Evolutionary conservation across 1,140 invertebrate species (phyloP).

Genomic region (Hyles euphorbiae): DNA sequence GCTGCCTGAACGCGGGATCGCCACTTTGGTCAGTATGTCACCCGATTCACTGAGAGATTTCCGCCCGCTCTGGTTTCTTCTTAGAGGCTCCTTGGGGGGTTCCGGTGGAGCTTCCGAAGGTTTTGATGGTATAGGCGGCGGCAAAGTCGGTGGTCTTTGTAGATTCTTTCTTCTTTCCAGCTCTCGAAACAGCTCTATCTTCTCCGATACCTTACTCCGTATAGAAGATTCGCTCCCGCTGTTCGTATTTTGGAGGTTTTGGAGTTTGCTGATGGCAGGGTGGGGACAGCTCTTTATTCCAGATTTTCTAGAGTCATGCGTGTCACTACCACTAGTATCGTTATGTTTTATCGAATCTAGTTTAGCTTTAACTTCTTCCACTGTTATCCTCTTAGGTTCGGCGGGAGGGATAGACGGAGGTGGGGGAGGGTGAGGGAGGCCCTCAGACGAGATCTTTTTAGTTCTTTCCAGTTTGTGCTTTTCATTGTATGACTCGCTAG

Average conservation of each 20-base stretch:
- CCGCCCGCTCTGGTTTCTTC: slow-evolving; percentile 69
- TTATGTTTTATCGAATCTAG: slow-evolving; percentile 70
- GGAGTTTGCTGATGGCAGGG: slow-evolving; percentile 24
- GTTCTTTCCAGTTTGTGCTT: slow-evolving; percentile 47
- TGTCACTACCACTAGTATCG: slow-evolving; percentile 56
- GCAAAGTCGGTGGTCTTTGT: slow-evolving; percentile 64
- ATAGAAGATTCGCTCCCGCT: slow-evolving; percentile 67
- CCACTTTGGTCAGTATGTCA: slow-evolving; percentile 88
- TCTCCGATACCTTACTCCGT: slow-evolving; percentile 71
- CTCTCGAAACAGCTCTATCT: slow-evolving; percentile 73
- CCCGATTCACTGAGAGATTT: slow-evolving; percentile 76
- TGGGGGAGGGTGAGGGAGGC: slow-evolving; percentile 37
- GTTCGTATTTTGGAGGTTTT: slow-evolving; percentile 35
- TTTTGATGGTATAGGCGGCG: slow-evolving; percentile 70
- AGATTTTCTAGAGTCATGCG: slow-evolving; percentile 60
- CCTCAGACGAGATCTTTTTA: slow-evolving; percentile 40
- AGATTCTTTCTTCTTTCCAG: slow-evolving; percentile 73
- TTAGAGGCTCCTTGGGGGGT: slow-evolving; percentile 57
- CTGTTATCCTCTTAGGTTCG: slow-evolving; percentile 68
- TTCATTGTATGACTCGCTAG: slow-evolving; percentile 52
- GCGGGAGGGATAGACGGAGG: slow-evolving; percentile 51
- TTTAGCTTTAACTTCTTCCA: slow-evolving; percentile 75
- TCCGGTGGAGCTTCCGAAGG: slow-evolving; percentile 39
- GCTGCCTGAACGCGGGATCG: slow-evolving; percentile 87
- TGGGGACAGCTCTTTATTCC: slow-evolving; percentile 44